Base-by-base conservation (phyloP, 2,888 invertebrate genomes). In the Hypsopygia costalis region DNA sequence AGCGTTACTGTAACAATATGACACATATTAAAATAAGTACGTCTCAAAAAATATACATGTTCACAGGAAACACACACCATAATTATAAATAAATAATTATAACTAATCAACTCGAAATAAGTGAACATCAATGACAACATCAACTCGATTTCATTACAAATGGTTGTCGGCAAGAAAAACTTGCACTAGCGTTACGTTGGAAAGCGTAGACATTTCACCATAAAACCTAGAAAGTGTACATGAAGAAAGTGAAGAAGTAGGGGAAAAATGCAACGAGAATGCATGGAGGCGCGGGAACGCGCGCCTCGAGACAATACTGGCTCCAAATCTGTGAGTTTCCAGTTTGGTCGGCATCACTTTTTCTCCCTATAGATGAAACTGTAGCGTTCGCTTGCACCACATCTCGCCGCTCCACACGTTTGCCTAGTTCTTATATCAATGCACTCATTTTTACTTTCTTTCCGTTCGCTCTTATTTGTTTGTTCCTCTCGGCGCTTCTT, bases 371-470 rank as follows among this genome's bases (percentile, higher is more conserved):
- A 76, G 71, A 76, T 77, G 71, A 76, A 73, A 73, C 64, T 54
- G 58, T 58, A 59, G 72, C 73, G 67, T 66, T 74, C 69, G 66
- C 72, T 77, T 67, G 63, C 64, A 69, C 70, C 77, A 66, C 78
- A 76, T 75, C 80, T 79, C 71, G 53, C 44, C 61, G 57, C 69
- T 62, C 62, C 69, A 70, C 77, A 71, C 68, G 81, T 74, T 77
- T 69, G 72, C 79, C 79, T 80, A 79, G 75, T 81, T 85, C 80
- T 80, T 78, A 72, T 81, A 79, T 72, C 77, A 65, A 71, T 81
- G 82, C 75, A 76, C 78, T 83, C 81, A 86, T 85, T 87, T 86
- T 88, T 88, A 87, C 88, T 88, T 87, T 88, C 88, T 81, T 83
- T 83, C 81, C 81, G 74, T 80, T 86, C 86, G 81, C 86, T 83